A percentile compares a stretch with the other conserved stretches of the same genome.
These are phyloP conservation scores for Thunnus maccoyii DNA, from an alignment of 2,113 vertebrate species.

Conservation along the genomic window DNA sequence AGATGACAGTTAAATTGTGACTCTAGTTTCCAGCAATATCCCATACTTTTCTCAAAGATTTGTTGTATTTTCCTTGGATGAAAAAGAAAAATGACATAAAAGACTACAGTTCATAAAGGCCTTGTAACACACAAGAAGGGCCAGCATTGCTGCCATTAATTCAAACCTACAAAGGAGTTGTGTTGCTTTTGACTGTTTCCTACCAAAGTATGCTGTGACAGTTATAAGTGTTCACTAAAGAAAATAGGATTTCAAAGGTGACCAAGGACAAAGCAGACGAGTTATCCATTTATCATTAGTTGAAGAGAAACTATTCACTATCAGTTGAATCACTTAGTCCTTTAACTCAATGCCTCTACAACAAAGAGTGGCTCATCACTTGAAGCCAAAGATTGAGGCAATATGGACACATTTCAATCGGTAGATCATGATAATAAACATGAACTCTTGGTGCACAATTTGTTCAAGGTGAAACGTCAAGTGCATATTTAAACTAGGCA, in stretches of 20 bases:
- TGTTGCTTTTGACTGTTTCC: constrained; percentile 39
- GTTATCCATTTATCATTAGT: constrained; percentile 29
- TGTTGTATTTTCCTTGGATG: constrained; percentile 35
- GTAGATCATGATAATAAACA: constrained; percentile 24
- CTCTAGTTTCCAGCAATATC: constrained; percentile 38
- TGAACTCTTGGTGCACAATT: constrained; percentile 19
- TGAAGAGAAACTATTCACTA: constrained; percentile 53
- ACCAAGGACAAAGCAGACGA: constrained; percentile 51
- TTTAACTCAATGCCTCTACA: constrained; percentile 16
- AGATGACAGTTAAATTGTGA: constrained; percentile 62
- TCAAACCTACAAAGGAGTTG: constrained; percentile 29
- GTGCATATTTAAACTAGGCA: constrained; percentile 10
- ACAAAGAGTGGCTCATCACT: constrained; percentile 29
- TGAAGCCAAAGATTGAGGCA: constrained; percentile 30
- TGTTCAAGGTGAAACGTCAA: constrained; percentile 52
- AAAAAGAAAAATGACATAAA: constrained; percentile 48
- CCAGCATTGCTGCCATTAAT: constrained; percentile 34
- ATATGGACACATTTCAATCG: constrained; percentile 24
- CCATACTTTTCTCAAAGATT: constrained; percentile 6
- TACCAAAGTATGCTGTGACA: constrained; percentile 24
- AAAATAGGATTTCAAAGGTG: constrained; percentile 34
- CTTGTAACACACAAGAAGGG: constrained; percentile 42
- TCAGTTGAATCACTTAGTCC: constrained; percentile 37
- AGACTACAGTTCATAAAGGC: constrained; percentile 28
- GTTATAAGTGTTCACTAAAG: constrained; percentile 33